These are phyloP conservation scores for Denticeps clupeoides DNA, from an alignment of 2,797 vertebrate species.

Conservation along the genomic window DNA sequence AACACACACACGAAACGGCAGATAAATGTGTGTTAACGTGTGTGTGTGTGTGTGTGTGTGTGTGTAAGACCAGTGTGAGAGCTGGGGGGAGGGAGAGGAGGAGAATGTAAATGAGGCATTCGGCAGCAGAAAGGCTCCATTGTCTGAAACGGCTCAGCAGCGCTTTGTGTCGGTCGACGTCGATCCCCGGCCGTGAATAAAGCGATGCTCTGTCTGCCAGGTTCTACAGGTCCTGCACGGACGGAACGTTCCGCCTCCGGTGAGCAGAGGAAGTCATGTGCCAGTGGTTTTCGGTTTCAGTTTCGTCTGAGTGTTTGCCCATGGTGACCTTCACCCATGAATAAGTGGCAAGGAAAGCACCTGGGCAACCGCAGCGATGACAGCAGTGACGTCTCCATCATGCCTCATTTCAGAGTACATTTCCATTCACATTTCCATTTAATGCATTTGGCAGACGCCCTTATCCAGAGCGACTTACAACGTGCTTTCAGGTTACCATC, in stretches of 20 bases:
- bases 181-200: constrained; percentile 49
- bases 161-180: constrained; percentile 34
- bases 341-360: constrained; percentile 9
- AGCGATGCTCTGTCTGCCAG: constrained; percentile 47
- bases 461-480: no score
- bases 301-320: background rate
- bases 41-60: background rate
- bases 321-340: background rate
- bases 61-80: background rate
- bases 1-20: constrained; percentile 1
- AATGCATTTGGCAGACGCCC: no score
- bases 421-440: no score
- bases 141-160: constrained; percentile 11
- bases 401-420: no score
- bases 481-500: no score
- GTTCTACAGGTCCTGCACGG: constrained; percentile 52
- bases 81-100: background rate
- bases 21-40: no score
- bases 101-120: background rate
- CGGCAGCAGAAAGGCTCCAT: constrained; percentile 12
- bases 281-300: constrained; percentile 1
- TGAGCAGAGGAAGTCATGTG: constrained; percentile 6
- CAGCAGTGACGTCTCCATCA: no score
- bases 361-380: no score
- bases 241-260: constrained; percentile 53